Evolutionary conservation across 2,888 invertebrate genomes (phyloP), one percentile per base, ranked within the genome.

Genomic region (Alloscopus bannaensis): DNA sequence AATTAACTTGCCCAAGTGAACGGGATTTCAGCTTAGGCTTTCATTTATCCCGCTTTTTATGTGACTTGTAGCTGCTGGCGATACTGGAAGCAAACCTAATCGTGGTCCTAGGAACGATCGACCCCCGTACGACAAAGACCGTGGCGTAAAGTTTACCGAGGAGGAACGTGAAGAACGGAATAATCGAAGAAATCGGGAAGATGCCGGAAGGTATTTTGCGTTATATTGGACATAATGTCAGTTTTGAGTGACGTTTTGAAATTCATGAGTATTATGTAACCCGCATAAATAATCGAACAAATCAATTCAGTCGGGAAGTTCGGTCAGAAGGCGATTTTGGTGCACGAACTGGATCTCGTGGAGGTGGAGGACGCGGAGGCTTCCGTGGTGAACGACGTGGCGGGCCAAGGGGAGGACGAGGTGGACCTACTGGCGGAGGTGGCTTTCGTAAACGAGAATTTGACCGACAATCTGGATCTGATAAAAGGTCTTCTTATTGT

Each of bases 391-490:
- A 85, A 65, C 72, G 86, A 81, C 76, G 86, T 68, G 85, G 88
- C 64, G 85, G 86, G 40, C 71, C 77, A 42, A 82, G 77, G 70
- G 66, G 88, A 40, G 88, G 89, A 69, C 89, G 90, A 60, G 87
- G 88, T 40, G 88, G 86, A 24, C 40, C 73, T 4, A 82, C 83
- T 47, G 83, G 85, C 18, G 83, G 86, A 22, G 84, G 85, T 50
- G 86, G 91, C 86, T 91, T 94, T 87, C 94, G 95, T 85, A 96
- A 95, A 89, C 92, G 97, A 62, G 97, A 97, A 90, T 97, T 95
- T 88, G 97, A 97, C 89, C 92, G 97, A 86, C 95, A 97, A 89
- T 97, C 97, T 87, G 97, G 97, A 86, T 96, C 96, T 81, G 97
- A 97, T 89, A 96, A 95, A 90, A 97, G 96, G 93, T 93, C 90